Evolutionary conservation across 53 echinoderm and acorn worm species (phyloP), one percentile per base, ranked within the genome.

Genomic region (Zoroaster sp.): DNA sequence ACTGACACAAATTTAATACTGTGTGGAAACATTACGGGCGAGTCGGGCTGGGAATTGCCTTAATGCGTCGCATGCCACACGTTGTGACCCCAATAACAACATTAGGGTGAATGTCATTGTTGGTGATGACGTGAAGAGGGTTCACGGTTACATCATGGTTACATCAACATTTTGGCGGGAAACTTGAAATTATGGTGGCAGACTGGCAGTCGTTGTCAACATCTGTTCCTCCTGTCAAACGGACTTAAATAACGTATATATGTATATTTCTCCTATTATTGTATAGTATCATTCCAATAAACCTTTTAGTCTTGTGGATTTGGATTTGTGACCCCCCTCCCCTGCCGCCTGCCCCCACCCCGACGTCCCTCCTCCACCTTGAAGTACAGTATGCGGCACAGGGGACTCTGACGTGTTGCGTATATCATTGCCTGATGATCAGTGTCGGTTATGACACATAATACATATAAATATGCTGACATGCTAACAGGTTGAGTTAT

Each of bases 401-500:
- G n/a, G n/a, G n/a, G n/a, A n/a, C n/a, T 11, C 82, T 44, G 67
- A 32, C 82, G 32, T 4, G 43, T 30, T 43, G 30, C 67, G 68
- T 82, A 41, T 65, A 82, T 82, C 82, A 82, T 67, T 67, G 35
- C 82, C 68, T n/a, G 5, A 44, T 82, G 28, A 41, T 75, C 32
- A 41, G 67, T 75, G 82, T 32, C 68, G 25, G 66, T 3, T 43
- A 30, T 37, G 85, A 69, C 69, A 85, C 72, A 49, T 36, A 45
- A 69, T 51, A 85, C 72, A 49, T 36, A 45, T 67, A 55, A 59
- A 80, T 40, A 41, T 35, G 14, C 66, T 68, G 28, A 43, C 68
- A 14, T 42, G 51, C 14, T 85, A 70, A 85, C 85, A 85, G 70
- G 49, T 85, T 85, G 47, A 85, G 47, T 45, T 47, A 35, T 32